phyloP scores from a whole-genome alignment of 2,113 vertebrate species.

The Corythornis cristatus region DNA sequence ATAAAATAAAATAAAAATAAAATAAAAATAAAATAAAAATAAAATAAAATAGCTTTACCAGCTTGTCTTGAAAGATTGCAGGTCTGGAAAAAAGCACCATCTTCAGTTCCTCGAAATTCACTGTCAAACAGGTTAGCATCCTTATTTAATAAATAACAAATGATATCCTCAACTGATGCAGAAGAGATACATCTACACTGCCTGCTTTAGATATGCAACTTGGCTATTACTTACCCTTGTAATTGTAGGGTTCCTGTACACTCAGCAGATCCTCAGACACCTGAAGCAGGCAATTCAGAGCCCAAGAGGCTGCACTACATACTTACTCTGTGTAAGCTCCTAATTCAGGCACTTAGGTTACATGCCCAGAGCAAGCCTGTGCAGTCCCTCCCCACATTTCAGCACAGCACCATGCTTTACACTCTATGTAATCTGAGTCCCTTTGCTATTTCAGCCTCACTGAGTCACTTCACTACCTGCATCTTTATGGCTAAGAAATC shows the following conservation, averaged over 20 bases:
- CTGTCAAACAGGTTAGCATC: neutral
- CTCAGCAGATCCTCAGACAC: neutral
- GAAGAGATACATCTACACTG: neutral
- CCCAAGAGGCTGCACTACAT: neutral
- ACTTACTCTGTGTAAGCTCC: neutral
- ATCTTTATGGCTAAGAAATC: neutral
- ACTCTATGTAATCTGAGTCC: accelerated
- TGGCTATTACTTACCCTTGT: neutral
- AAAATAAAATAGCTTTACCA: neutral
- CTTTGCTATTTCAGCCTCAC: neutral
- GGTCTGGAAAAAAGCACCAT: neutral
- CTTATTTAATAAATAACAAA: neutral
- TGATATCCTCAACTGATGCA: neutral
- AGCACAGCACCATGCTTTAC: neutral
- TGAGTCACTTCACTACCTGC: neutral
- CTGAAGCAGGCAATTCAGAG: neutral
- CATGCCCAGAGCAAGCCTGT: neutral
- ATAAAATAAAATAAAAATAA: too few species aligned
- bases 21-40: neutral
- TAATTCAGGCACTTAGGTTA: neutral
- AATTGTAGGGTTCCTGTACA: neutral
- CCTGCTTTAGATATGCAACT: neutral
- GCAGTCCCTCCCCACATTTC: neutral
- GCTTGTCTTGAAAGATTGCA: neutral
- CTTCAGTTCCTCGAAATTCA: neutral